A percentile compares a stretch with the other conserved stretches of the same genome.
These are phyloP conservation scores for Plotosus lineatus DNA, from an alignment of 2,113 vertebrate species.

Conservation along the genomic window DNA sequence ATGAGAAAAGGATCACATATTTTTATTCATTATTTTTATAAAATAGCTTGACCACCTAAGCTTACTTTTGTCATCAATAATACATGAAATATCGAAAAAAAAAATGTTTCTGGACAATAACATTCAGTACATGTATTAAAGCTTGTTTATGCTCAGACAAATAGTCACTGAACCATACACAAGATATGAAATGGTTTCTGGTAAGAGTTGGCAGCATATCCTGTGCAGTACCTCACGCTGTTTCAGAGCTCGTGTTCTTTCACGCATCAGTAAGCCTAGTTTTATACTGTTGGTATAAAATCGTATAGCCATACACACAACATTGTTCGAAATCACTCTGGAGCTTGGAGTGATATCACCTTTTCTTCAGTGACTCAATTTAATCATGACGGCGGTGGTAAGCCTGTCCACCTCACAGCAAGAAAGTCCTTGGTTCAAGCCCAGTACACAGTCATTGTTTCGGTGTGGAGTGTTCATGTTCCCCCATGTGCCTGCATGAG, in stretches of 20 bases:
- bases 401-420: no score
- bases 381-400: no score
- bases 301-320: neutral
- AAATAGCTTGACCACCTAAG: neutral
- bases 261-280: neutral
- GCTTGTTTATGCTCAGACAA: neutral
- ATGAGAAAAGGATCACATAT: neutral
- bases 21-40: neutral
- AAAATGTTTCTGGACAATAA: neutral
- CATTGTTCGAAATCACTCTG: neutral
- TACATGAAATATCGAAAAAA: neutral
- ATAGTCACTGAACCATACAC: neutral
- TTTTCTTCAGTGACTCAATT: neutral
- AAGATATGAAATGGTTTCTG: neutral
- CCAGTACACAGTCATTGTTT: no score
- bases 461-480: no score
- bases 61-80: neutral
- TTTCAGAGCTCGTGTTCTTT: neutral
- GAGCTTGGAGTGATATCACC: neutral
- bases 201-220: neutral
- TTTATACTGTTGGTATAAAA: no score
- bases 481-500: no score
- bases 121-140: neutral
- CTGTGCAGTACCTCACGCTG: neutral
- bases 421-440: no score